Percentiles rank a stretch among this genome's conserved stretches.
phyloP scores from a whole-genome alignment of 2,797 vertebrate genomes.

The Sebastes paucispinis region DNA sequence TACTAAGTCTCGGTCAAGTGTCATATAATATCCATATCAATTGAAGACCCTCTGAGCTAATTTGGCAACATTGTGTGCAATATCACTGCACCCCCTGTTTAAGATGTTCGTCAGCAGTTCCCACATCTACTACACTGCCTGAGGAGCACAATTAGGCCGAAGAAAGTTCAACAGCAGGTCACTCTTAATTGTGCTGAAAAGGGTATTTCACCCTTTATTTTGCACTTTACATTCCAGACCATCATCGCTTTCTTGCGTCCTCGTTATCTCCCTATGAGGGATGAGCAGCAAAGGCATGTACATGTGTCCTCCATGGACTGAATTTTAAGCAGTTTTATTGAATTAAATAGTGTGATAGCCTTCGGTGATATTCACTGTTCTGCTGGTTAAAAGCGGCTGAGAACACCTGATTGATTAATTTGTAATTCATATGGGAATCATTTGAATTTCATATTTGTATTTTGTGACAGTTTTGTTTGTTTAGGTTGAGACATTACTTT shows the following conservation, averaged over 20 bases:
- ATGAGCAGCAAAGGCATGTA: not conserved
- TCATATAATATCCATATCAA: slow-evolving; percentile 1
- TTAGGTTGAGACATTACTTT: not conserved
- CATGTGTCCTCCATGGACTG: slow-evolving; percentile 29
- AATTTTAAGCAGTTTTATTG: slow-evolving; percentile 53
- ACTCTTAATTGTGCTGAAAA: slow-evolving; percentile 45
- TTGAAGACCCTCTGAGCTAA: not conserved
- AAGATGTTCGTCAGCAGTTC: slow-evolving; percentile 47
- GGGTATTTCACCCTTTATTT: slow-evolving; percentile 36
- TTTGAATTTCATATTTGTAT: not conserved
- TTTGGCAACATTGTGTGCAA: not conserved
- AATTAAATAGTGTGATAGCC: slow-evolving; percentile 32
- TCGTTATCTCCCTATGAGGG: slow-evolving; percentile 29
- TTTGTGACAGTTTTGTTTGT: not conserved
- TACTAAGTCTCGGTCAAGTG: not conserved
- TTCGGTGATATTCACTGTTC: not conserved
- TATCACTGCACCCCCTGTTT: slow-evolving; percentile 18
- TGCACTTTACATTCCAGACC: slow-evolving; percentile 35
- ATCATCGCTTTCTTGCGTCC: slow-evolving; percentile 3
- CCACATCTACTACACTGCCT: slow-evolving; percentile 17
- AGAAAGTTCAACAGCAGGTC: slow-evolving; percentile 45
- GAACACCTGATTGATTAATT: not conserved
- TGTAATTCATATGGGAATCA: not conserved
- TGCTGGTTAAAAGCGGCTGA: slow-evolving; percentile 15
- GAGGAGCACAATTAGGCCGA: slow-evolving; percentile 33